Conservation (phyloP, 2,797 vertebrate species). For the Micromesistius poutassou region DNA sequence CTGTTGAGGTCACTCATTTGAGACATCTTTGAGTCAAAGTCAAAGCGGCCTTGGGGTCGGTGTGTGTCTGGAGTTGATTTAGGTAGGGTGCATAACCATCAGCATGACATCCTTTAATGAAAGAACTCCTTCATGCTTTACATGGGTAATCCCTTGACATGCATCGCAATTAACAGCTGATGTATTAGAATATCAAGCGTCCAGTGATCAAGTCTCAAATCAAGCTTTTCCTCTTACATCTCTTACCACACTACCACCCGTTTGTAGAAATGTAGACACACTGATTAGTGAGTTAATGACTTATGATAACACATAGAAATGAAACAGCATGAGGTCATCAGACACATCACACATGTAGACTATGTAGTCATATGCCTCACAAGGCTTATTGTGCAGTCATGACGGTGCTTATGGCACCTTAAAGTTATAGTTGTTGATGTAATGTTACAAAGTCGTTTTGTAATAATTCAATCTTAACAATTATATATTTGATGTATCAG, state of each 20-base stretch:
- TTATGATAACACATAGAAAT: not conserved
- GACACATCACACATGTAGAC: too few relatives aligned
- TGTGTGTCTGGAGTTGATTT: not conserved
- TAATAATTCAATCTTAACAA: not conserved
- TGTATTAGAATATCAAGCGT: not conserved
- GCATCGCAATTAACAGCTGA: not conserved
- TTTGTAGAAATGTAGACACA: not conserved
- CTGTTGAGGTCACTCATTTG: not conserved
- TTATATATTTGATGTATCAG: not conserved
- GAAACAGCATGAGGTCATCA: too few relatives aligned
- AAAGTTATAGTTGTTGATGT: not conserved
- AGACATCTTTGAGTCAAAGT: constrained; percentile 1
- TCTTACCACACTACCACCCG: not conserved
- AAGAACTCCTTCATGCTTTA: not conserved
- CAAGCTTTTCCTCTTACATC: not conserved
- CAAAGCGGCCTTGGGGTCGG: not conserved
- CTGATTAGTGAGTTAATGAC: not conserved
- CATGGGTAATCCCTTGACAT: not conserved
- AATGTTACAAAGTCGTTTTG: not conserved
- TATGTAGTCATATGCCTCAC: too few relatives aligned
- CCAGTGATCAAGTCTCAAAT: not conserved
- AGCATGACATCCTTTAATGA: not conserved
- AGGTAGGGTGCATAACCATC: not conserved
- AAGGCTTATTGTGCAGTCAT: not conserved
- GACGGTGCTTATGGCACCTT: not conserved